A percentile compares a stretch with the other conserved stretches of the same genome.
Conservation (phyloP, 2,888 invertebrate genomes). For the Drosophila dives region DNA sequence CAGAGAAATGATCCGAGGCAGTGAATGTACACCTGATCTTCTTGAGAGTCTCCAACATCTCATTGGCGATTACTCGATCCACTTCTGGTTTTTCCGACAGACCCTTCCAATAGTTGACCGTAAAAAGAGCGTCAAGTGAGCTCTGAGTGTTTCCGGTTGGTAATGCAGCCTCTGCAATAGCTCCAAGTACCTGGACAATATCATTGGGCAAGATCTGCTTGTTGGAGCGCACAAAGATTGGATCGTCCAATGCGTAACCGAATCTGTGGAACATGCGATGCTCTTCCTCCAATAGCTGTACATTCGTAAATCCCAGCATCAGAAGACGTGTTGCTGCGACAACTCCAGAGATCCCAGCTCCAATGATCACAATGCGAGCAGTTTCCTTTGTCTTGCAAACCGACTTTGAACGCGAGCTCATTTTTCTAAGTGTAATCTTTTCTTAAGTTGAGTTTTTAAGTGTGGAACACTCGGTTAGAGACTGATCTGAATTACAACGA, state of each 20-base stretch:
- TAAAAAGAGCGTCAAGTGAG: constrained; percentile 81
- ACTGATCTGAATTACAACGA: constrained; percentile 23
- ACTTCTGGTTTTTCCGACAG: constrained; percentile 62
- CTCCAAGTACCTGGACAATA: constrained; percentile 63
- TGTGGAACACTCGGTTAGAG: constrained; percentile 1
- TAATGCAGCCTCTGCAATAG: constrained; percentile 29
- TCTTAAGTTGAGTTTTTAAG: neutral
- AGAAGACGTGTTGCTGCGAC: constrained; percentile 84
- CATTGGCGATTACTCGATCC: constrained; percentile 84
- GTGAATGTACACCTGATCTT: constrained; percentile 85
- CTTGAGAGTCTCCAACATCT: constrained; percentile 87
- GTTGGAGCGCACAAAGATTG: constrained; percentile 81
- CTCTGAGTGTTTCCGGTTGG: constrained; percentile 40
- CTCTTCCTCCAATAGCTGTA: constrained; percentile 88
- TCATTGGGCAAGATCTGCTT: constrained; percentile 81
- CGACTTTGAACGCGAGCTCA: constrained; percentile 16
- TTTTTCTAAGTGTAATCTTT: neutral
- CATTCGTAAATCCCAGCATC: constrained; percentile 84
- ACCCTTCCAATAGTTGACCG: constrained; percentile 70
- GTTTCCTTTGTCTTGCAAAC: constrained; percentile 54
- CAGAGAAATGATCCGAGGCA: constrained; percentile 88
- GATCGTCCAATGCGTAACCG: constrained; percentile 57
- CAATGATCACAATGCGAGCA: constrained; percentile 82
- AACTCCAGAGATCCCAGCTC: constrained; percentile 84
- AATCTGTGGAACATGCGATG: constrained; percentile 83